Evolutionary conservation across 2,797 vertebrate genomes (phyloP).

Genomic region (Hemibagrus guttatus): DNA sequence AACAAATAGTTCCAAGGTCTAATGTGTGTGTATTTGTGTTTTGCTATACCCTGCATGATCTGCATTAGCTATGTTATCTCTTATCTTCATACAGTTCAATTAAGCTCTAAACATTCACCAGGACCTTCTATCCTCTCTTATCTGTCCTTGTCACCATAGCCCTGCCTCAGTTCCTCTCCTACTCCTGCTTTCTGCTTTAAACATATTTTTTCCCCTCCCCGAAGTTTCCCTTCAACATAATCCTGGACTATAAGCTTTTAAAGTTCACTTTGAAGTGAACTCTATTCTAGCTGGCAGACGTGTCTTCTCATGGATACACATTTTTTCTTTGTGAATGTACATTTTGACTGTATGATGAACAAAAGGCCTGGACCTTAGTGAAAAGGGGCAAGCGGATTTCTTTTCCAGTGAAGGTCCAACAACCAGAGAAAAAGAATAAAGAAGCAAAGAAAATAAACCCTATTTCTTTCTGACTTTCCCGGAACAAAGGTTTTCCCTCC

Average conservation of each 20-base stretch:
- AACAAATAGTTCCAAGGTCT: neutral
- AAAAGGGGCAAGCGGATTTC: neutral
- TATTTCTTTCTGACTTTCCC: neutral
- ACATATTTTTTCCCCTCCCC: neutral
- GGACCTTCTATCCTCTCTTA: neutral
- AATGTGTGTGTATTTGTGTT: conserved; percentile 4
- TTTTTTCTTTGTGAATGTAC: neutral
- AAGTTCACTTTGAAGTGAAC: conserved; percentile 6
- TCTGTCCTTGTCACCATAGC: conserved; percentile 23
- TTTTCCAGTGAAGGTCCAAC: neutral
- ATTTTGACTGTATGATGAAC: neutral
- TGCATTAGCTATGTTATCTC: conserved; percentile 29
- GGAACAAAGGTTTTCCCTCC: too few relatives aligned
- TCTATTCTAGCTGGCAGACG: neutral
- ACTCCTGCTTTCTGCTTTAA: neutral
- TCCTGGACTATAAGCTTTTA: neutral
- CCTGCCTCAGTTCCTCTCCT: neutral
- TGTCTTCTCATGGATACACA: neutral
- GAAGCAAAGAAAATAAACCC: neutral
- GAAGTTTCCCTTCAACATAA: conserved; percentile 6
- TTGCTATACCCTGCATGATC: conserved; percentile 3
- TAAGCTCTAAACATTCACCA: conserved; percentile 14
- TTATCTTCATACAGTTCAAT: conserved; percentile 27
- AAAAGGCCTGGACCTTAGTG: neutral
- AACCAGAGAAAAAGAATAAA: neutral